phyloP scores from a whole-genome alignment of 1,140 invertebrate genomes.

The Formica selysi region DNA sequence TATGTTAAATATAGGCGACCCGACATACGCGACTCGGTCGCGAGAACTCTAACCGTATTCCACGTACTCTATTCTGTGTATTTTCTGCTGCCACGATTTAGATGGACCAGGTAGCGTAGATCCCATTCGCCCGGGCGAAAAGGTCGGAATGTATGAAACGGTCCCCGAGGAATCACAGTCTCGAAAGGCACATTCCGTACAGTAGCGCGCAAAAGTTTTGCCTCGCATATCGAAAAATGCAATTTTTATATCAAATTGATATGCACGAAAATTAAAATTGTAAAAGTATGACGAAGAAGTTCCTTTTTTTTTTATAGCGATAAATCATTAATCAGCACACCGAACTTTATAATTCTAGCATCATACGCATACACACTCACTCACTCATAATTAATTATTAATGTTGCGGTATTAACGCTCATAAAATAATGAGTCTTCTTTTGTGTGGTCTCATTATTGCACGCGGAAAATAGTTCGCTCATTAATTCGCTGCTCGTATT shows the following conservation, averaged over 20 bases:
- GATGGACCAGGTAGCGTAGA: conserved; percentile 2
- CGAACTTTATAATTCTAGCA: not conserved
- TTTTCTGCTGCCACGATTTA: conserved; percentile 42
- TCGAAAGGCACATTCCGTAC: conserved; percentile 24
- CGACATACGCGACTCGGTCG: conserved; percentile 7
- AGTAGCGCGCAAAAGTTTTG: conserved; percentile 17
- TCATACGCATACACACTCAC: not conserved
- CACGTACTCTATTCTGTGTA: conserved; percentile 50
- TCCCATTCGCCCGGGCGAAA: not conserved
- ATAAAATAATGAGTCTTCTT: not conserved
- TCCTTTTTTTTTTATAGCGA: not conserved
- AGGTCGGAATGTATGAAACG: conserved; percentile 46
- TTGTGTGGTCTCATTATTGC: not conserved
- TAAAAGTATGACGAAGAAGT: not conserved
- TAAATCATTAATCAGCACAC: not conserved
- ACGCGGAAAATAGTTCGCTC: conserved; percentile 9
- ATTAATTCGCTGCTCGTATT: conserved; percentile 8
- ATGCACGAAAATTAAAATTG: not conserved
- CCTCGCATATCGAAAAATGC: not conserved
- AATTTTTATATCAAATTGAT: not conserved
- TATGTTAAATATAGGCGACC: conserved; percentile 68
- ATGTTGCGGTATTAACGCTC: not conserved
- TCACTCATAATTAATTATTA: not conserved
- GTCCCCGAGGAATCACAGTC: not conserved
- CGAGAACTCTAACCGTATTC: conserved; percentile 37